Conservation (phyloP, 2,888 invertebrate species). For the Ennomos quercinarius region DNA sequence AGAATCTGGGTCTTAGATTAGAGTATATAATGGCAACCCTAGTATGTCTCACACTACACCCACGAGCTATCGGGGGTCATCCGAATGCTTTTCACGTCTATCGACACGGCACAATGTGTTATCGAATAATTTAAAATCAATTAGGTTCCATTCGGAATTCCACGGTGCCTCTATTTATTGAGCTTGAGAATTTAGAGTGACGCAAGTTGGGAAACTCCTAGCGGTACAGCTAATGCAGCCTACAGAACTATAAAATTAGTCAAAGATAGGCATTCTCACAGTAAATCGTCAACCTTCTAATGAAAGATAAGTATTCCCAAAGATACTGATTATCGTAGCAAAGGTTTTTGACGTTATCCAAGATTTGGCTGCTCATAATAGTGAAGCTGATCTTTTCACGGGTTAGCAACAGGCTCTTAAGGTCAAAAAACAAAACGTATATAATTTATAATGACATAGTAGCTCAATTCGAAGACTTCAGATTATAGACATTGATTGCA, state of each 20-base stretch:
- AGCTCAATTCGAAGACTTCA: slow-evolving; percentile 54
- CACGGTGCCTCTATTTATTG: slow-evolving; percentile 44
- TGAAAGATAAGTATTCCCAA: slow-evolving; percentile 7
- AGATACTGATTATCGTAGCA: slow-evolving; percentile 9
- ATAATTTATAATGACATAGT: slow-evolving; percentile 42
- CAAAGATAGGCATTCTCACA: slow-evolving; percentile 19
- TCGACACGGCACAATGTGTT: slow-evolving; percentile 54
- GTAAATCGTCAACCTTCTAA: slow-evolving; percentile 8
- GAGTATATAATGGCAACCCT: slow-evolving; percentile 12
- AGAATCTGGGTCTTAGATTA: too few species aligned
- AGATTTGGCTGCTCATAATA: too few species aligned
- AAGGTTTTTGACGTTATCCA: slow-evolving; percentile 2
- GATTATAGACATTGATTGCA: slow-evolving; percentile 61
- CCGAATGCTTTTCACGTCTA: slow-evolving; percentile 58
- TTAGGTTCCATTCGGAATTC: slow-evolving; percentile 59
- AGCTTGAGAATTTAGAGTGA: slow-evolving; percentile 40
- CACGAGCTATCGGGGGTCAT: slow-evolving; percentile 54
- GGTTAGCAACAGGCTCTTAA: not conserved
- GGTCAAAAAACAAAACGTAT: not conserved
- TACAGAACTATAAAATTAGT: slow-evolving; percentile 19
- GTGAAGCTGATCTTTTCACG: too few species aligned
- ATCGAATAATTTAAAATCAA: slow-evolving; percentile 65
- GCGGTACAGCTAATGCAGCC: slow-evolving; percentile 20
- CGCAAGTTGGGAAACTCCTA: slow-evolving; percentile 40
- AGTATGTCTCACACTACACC: slow-evolving; percentile 45